Conservation (phyloP, 2,113 vertebrate species). For the Leptobrachium ailaonicum region DNA sequence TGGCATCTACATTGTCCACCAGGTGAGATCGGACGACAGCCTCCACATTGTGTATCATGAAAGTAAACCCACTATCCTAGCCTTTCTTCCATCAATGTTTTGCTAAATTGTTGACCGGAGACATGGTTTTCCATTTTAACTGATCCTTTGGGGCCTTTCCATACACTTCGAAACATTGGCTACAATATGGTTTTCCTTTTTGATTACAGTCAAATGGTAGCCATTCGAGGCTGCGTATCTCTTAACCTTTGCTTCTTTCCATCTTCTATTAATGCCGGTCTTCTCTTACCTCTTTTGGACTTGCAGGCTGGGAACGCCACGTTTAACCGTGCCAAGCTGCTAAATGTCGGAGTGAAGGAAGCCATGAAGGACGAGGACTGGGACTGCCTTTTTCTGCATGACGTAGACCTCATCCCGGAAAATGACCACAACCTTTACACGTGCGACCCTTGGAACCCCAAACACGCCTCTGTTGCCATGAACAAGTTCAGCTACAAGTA, state of each 20-base stretch:
- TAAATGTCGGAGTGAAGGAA: constrained; percentile 92
- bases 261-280: no score
- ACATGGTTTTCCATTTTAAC: no score
- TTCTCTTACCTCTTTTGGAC: not conserved
- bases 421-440: constrained; percentile 94
- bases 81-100: not conserved
- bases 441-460: constrained; percentile 86
- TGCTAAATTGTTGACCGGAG: not conserved
- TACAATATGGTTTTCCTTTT: no score
- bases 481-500: constrained; percentile 95
- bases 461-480: constrained; percentile 91
- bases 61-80: not conserved
- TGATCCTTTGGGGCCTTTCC: no score
- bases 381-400: constrained; percentile 91
- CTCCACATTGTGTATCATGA: not conserved
- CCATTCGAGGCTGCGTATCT: no score
- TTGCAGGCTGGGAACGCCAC: constrained; percentile 81
- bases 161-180: no score
- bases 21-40: constrained; percentile 67
- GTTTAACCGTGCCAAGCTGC: constrained; percentile 91
- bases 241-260: no score
- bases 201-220: no score
- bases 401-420: constrained; percentile 91
- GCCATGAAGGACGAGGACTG: constrained; percentile 91
- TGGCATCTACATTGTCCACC: constrained; percentile 92